A percentile compares a stretch with the other conserved stretches of the same genome.
Conservation (phyloP, 2,888 invertebrate genomes). For the Eristalis pertinax region DNA sequence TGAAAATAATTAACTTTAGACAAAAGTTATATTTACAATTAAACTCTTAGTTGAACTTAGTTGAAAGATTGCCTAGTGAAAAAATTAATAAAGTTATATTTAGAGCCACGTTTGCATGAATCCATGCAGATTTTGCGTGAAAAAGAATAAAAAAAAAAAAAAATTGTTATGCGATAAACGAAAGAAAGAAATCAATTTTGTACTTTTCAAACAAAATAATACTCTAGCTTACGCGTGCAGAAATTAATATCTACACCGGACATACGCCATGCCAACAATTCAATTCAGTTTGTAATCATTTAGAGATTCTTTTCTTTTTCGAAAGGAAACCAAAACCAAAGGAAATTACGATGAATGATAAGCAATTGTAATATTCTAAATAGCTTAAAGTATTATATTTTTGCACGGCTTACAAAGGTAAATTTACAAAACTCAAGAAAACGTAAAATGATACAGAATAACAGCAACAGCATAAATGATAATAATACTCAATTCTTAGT, state of each 20-base stretch:
- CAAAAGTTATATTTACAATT: conserved; percentile 68
- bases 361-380: conserved; percentile 32
- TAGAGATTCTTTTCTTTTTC: not conserved
- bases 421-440: conserved; percentile 4
- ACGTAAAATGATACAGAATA: not conserved
- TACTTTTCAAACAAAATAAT: conserved; percentile 40
- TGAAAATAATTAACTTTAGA: conserved; percentile 27
- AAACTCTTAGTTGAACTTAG: conserved; percentile 63
- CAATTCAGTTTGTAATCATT: not conserved
- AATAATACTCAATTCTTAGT: conserved; percentile 42
- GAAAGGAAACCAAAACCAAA: not conserved
- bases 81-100: conserved; percentile 13
- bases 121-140: conserved; percentile 45
- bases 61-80: conserved; percentile 58
- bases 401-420: conserved; percentile 58
- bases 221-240: conserved; percentile 57
- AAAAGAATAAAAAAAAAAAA: conserved; percentile 6
- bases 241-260: conserved; percentile 13
- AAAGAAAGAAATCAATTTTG: conserved; percentile 43
- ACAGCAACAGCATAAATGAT: not conserved
- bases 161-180: conserved; percentile 22
- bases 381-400: conserved; percentile 66
- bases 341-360: conserved; percentile 6
- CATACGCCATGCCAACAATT: not conserved
- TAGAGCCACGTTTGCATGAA: conserved; percentile 29